These are phyloP conservation scores for Diceros bicornis DNA, from an alignment of 2,797 vertebrate genomes.

Conservation along the genomic window DNA sequence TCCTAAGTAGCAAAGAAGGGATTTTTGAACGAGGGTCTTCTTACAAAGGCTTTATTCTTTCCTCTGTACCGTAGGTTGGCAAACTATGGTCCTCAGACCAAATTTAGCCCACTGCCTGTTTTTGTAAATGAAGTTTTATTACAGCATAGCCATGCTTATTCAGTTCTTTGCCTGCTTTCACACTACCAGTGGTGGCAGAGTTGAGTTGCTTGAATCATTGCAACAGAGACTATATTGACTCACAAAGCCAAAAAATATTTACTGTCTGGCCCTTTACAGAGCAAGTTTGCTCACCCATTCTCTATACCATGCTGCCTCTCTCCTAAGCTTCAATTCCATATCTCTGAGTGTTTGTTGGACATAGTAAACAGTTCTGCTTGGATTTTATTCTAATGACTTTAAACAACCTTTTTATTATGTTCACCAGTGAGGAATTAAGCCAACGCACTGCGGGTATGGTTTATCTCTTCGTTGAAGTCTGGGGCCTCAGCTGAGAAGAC, in stretches of 20 bases:
- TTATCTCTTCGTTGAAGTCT: background rate
- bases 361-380: background rate
- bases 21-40: background rate
- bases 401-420: background rate
- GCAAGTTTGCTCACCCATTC: background rate
- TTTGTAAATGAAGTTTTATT: background rate
- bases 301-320: background rate
- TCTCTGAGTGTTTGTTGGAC: background rate
- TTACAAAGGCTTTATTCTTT: background rate
- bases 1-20: background rate
- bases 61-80: background rate
- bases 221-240: background rate
- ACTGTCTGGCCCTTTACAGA: background rate
- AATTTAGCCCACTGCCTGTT: background rate
- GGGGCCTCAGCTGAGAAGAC: background rate
- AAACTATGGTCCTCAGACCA: background rate
- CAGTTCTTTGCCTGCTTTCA: background rate
- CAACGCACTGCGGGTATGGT: background rate
- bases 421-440: background rate
- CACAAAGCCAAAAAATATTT: background rate
- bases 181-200: background rate
- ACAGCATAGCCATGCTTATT: background rate
- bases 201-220: background rate
- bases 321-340: background rate
- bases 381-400: background rate